These are phyloP conservation scores for Cassiopea xamachana DNA, from an alignment of 30 jellyfish, hydroid and myxozoan species.

Conservation along the genomic window DNA sequence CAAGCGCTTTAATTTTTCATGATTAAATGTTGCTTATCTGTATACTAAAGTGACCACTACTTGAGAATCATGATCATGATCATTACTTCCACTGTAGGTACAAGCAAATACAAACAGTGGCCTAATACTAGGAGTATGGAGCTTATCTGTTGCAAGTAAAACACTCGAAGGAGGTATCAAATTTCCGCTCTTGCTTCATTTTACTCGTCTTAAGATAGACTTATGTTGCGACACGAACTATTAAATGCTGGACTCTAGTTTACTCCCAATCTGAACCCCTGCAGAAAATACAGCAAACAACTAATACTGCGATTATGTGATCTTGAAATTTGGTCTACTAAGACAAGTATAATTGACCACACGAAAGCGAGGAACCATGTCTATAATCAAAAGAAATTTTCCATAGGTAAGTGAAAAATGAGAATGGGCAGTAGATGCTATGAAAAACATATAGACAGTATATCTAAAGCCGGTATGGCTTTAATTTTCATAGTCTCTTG, in stretches of 20 bases:
- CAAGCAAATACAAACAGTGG: constrained; percentile 57
- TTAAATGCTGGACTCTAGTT: too few relatives aligned
- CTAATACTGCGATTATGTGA: background rate
- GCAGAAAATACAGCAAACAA: background rate
- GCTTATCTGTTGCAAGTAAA: background rate
- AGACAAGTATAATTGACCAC: background rate
- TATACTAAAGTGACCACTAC: background rate
- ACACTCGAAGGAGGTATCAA: background rate
- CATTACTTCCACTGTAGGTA: constrained; percentile 2
- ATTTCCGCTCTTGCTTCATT: too few relatives aligned
- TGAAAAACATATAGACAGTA: too few relatives aligned
- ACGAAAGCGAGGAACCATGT: background rate
- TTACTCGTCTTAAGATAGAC: background rate
- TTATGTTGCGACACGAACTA: too few relatives aligned
- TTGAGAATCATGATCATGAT: background rate
- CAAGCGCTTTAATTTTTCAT: background rate
- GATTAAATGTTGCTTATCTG: background rate
- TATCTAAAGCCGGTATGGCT: too few relatives aligned
- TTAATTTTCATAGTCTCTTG: too few relatives aligned
- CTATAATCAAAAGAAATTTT: background rate
- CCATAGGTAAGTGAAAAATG: background rate
- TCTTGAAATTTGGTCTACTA: too few relatives aligned
- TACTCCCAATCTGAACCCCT: background rate
- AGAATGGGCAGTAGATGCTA: too few relatives aligned
- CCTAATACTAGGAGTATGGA: constrained; percentile 24